Percentiles rank a stretch among this genome's conserved stretches.
phyloP scores from a whole-genome alignment of 2,797 vertebrate species.

The Mormyrops attenuatus region DNA sequence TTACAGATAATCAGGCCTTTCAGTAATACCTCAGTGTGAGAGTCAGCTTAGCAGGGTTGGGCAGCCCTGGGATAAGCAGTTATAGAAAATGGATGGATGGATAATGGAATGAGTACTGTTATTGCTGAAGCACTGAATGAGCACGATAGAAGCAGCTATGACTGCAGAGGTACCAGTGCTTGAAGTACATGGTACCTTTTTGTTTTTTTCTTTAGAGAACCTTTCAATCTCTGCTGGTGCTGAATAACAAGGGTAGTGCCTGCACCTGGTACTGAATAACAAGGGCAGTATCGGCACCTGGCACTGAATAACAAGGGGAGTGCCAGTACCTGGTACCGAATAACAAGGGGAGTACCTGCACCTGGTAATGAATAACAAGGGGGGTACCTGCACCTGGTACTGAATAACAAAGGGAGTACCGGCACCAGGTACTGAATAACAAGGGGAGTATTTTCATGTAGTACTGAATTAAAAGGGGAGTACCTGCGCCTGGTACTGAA shows the following conservation, averaged over 20 bases:
- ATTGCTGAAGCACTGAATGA: neutral
- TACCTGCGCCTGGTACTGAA: neutral
- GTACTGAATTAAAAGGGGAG: neutral
- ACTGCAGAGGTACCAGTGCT: neutral
- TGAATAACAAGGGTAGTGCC: neutral
- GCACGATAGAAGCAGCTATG: neutral
- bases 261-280: too few relatives aligned
- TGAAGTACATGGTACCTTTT: neutral
- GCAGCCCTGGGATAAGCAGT: neutral
- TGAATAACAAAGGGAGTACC: neutral
- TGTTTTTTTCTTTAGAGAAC: neutral
- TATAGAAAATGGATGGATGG: neutral
- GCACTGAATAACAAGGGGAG: too few relatives aligned
- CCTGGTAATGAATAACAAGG: neutral
- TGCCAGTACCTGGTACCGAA: too few relatives aligned
- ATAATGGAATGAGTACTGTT: neutral
- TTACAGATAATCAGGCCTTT: too few relatives aligned
- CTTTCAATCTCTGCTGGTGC: neutral
- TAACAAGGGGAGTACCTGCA: neutral
- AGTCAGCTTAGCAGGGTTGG: neutral
- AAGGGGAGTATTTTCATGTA: neutral
- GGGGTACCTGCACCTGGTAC: neutral
- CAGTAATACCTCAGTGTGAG: too few relatives aligned
- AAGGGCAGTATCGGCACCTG: too few relatives aligned
- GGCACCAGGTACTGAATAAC: neutral